phyloP scores from a whole-genome alignment of 30 jellyfish, hydroid and myxozoan species.

The Chrysaora quinquecirrha region DNA sequence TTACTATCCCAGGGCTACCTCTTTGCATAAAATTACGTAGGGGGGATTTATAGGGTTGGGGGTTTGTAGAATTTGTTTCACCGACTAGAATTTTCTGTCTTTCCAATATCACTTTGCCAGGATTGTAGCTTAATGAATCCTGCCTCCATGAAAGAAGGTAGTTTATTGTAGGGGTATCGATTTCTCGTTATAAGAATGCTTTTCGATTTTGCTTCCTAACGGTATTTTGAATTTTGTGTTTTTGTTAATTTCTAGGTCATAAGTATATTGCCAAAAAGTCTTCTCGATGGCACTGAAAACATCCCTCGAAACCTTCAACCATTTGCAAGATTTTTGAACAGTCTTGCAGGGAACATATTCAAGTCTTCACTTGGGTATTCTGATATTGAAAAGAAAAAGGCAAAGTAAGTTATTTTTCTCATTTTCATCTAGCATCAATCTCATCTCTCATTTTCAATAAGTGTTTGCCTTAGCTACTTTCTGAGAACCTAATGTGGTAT shows the following conservation, averaged over 20 bases:
- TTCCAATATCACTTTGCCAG: too few relatives aligned
- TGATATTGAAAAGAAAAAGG: slow-evolving; percentile 64
- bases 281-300: slow-evolving; percentile 83
- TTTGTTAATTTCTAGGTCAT: slow-evolving; percentile 71
- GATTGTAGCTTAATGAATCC: too few relatives aligned
- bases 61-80: too few relatives aligned
- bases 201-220: too few relatives aligned
- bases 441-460: not conserved
- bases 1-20: too few relatives aligned
- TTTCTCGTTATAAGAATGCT: too few relatives aligned
- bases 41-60: too few relatives aligned
- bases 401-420: slow-evolving; percentile 65
- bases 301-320: slow-evolving; percentile 61
- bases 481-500: not conserved
- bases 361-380: slow-evolving; percentile 90
- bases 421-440: not conserved
- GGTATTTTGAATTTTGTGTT: not conserved
- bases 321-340: slow-evolving; percentile 71
- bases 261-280: slow-evolving; percentile 67
- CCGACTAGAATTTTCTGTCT: too few relatives aligned
- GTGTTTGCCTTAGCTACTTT: not conserved
- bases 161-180: too few relatives aligned
- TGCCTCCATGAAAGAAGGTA: too few relatives aligned
- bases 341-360: slow-evolving; percentile 70
- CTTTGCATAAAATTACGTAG: too few relatives aligned